Evolutionary conservation across 2,113 vertebrate genomes (phyloP).

Genomic region (Brienomyrus brachyistius): DNA sequence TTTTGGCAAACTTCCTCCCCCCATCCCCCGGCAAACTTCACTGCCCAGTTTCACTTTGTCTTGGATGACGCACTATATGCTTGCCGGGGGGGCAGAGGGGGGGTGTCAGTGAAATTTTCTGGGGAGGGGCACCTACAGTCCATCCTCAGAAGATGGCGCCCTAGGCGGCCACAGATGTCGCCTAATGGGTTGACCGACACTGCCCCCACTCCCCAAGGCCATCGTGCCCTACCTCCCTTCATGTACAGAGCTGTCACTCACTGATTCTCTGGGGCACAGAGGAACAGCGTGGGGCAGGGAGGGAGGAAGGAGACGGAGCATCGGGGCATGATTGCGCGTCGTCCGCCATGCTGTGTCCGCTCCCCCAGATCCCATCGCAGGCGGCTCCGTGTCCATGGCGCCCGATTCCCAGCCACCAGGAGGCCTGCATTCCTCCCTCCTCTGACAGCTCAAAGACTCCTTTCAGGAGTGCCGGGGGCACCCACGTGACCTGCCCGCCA

Average conservation of each 20-base stretch:
- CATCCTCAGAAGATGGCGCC: neutral
- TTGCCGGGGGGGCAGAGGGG: neutral
- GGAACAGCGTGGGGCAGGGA: neutral
- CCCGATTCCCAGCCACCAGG: slow-evolving; percentile 49
- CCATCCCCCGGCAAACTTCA: neutral
- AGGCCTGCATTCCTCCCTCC: slow-evolving; percentile 45
- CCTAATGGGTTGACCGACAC: neutral
- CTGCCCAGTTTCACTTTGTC: neutral
- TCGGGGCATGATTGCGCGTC: slow-evolving; percentile 41
- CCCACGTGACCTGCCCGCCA: slow-evolving; percentile 55
- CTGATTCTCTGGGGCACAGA: neutral
- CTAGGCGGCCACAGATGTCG: neutral
- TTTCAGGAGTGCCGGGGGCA: slow-evolving; percentile 61
- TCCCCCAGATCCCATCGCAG: slow-evolving; percentile 54
- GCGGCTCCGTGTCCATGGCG: slow-evolving; percentile 58
- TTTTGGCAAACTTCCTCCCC: neutral
- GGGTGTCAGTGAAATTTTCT: neutral
- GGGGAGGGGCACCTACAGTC: neutral
- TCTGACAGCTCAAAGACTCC: slow-evolving; percentile 46
- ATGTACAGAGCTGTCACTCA: neutral
- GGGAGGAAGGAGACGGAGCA: slow-evolving; percentile 47
- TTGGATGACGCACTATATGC: neutral
- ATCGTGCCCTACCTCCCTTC: neutral
- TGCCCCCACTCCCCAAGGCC: neutral
- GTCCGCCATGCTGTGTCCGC: slow-evolving; percentile 35